A percentile compares a stretch with the other conserved stretches of the same genome.
These are phyloP conservation scores for Aegithalos caudatus DNA, from an alignment of 2,113 vertebrate genomes.

Conservation along the genomic window DNA sequence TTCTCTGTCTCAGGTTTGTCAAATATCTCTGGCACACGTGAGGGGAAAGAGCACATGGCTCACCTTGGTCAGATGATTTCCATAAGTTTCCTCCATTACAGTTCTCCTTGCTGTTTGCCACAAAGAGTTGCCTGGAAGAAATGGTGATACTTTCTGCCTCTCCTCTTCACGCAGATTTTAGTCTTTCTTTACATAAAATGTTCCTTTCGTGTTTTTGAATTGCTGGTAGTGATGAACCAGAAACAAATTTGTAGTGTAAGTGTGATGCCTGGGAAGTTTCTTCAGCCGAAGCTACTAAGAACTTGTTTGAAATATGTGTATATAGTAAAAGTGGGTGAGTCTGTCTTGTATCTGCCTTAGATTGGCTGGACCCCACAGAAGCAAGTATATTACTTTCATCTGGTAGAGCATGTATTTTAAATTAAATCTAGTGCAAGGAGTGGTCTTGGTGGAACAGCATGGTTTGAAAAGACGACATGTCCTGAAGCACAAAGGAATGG, in stretches of 20 bases:
- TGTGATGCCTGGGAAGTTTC: background rate
- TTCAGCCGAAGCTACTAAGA: background rate
- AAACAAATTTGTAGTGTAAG: background rate
- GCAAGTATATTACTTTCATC: background rate
- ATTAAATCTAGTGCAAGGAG: background rate
- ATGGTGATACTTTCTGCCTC: background rate
- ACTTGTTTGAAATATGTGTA: background rate
- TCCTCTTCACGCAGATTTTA: background rate
- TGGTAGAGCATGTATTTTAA: background rate
- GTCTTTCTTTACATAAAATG: background rate
- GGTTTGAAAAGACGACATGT: background rate
- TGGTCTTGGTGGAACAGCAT: background rate
- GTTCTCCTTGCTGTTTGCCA: background rate
- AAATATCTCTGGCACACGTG: background rate
- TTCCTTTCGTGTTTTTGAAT: background rate
- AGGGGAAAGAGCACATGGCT: background rate
- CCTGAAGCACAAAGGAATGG: background rate
- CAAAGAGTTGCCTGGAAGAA: background rate
- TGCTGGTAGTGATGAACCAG: background rate
- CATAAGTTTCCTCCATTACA: background rate
- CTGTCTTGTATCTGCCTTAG: background rate
- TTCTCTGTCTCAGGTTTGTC: background rate
- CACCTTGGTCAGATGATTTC: background rate
- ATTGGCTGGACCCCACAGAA: background rate
- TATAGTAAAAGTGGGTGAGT: background rate